Base-by-base conservation (phyloP, 2,113 vertebrate species). In the Tachysurus fulvidraco region DNA sequence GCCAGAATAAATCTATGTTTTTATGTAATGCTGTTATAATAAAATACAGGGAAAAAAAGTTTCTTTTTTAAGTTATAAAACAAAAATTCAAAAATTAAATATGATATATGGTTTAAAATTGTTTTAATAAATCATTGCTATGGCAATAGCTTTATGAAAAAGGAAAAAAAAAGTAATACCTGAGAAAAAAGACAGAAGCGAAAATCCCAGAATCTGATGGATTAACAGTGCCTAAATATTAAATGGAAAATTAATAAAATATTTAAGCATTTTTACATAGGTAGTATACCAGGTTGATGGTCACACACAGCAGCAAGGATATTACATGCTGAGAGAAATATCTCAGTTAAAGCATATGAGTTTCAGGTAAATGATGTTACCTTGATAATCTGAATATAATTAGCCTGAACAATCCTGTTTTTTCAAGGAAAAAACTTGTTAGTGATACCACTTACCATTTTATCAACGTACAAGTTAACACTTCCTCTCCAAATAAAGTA, bases 371-470 rank as follows among this genome's bases (percentile, higher is more conserved):
- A 44, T 76, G 23, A 76, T 14, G 23, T n/a, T n/a, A 76, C 23
- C 16, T 71, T 8, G 41, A 44, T 52, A 13, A 25, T 23, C 21
- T 77, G 74, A 30, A 21, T 80, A 57, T 36, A 57, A 80, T 57
- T 36, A 36, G 16, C 17, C 50, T 57, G 16, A 30, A 17, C 54
- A 80, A 80, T 17, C 2, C 16, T 19, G 14, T 57, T n/a, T 65
- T 23, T 62, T 25, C 4, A 54, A 71, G 41, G 71, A 74, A 74
- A 76, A 21, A 52, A 77, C 10, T 54, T 55, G 23, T 12, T 80
- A 80, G 50, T 76, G 1, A n/a, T n/a, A 76, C 44, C 21, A 76
- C 23, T 76, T 76, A 80, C 54, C 77, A 57, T 80, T 77, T 78
- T n/a, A n/a, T 2, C 6, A n/a, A 57, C 16, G 17, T 57, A 55